These are phyloP conservation scores for Noctua janthina DNA, from an alignment of 2,888 invertebrate species.

Conservation along the genomic window DNA sequence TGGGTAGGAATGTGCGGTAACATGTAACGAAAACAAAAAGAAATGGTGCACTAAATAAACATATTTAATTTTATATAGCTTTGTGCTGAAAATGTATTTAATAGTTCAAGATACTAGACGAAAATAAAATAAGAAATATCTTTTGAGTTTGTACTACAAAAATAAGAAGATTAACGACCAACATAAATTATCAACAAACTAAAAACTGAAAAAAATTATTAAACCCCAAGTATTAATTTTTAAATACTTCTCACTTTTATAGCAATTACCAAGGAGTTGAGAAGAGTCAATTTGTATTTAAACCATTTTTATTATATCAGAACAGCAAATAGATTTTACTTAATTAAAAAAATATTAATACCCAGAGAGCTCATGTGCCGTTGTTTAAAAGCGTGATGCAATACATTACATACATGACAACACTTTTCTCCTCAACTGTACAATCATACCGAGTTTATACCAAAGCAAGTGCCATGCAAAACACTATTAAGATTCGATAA, in stretches of 20 bases:
- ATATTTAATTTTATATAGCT: slow-evolving; percentile 72
- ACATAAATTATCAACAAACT: not conserved
- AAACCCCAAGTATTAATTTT: not conserved
- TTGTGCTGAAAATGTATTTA: slow-evolving; percentile 66
- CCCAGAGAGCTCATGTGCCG: slow-evolving; percentile 3
- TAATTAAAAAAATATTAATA: not conserved
- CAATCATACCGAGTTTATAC: slow-evolving; percentile 9
- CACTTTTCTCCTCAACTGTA: slow-evolving; percentile 10
- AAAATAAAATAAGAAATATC: not conserved
- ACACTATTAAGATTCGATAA: not conserved
- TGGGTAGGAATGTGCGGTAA: slow-evolving; percentile 89
- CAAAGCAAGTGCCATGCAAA: slow-evolving; percentile 33
- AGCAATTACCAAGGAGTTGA: slow-evolving; percentile 51
- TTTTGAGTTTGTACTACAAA: slow-evolving; percentile 33
- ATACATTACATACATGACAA: slow-evolving; percentile 17
- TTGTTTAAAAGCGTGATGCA: slow-evolving; percentile 40
- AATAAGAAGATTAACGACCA: slow-evolving; percentile 42
- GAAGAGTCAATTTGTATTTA: slow-evolving; percentile 29
- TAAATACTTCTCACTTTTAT: slow-evolving; percentile 52
- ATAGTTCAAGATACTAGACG: slow-evolving; percentile 9
- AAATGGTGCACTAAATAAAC: slow-evolving; percentile 90
- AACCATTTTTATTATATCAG: not conserved
- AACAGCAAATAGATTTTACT: not conserved
- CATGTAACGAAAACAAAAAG: slow-evolving; percentile 90
- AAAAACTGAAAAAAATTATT: not conserved